phyloP scores from a whole-genome alignment of 1,140 invertebrate genomes.

The Scylla paramamosain region DNA sequence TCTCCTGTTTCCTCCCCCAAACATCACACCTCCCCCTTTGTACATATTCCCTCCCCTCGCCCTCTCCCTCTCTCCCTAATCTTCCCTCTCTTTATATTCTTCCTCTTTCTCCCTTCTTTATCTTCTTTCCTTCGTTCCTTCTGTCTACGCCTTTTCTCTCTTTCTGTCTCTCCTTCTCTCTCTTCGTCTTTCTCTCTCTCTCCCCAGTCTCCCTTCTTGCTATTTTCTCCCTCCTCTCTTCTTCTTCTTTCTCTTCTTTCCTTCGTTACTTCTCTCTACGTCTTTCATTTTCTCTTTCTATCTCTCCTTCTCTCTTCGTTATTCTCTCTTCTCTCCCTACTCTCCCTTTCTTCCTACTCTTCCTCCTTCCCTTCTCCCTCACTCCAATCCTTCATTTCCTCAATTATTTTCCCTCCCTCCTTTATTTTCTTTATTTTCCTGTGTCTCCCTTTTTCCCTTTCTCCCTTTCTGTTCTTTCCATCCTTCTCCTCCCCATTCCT shows the following conservation, averaged over 20 bases:
- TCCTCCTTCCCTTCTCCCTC: no score
- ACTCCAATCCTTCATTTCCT: no score
- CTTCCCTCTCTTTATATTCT: neutral
- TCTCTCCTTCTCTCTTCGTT: neutral
- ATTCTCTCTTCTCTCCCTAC: neutral
- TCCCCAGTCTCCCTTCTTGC: neutral
- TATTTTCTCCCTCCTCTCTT: neutral
- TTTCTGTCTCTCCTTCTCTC: neutral
- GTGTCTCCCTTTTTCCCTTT: neutral
- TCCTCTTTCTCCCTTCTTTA: neutral
- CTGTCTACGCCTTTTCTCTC: slow-evolving; percentile 6
- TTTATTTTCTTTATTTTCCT: neutral
- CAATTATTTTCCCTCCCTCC: neutral
- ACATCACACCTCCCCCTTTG: no score
- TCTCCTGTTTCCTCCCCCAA: no score
- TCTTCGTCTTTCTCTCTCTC: neutral
- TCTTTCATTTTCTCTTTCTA: neutral
- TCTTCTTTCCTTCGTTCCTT: neutral
- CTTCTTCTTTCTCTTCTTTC: neutral
- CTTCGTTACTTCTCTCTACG: neutral
- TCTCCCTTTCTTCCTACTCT: neutral
- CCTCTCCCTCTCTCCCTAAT: neutral
- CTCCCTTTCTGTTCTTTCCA: neutral
- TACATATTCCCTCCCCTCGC: no score
- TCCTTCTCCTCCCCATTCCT: neutral